These are phyloP conservation scores for Nyleta sp. DNA, from an alignment of 2,888 invertebrate genomes.

Conservation along the genomic window DNA sequence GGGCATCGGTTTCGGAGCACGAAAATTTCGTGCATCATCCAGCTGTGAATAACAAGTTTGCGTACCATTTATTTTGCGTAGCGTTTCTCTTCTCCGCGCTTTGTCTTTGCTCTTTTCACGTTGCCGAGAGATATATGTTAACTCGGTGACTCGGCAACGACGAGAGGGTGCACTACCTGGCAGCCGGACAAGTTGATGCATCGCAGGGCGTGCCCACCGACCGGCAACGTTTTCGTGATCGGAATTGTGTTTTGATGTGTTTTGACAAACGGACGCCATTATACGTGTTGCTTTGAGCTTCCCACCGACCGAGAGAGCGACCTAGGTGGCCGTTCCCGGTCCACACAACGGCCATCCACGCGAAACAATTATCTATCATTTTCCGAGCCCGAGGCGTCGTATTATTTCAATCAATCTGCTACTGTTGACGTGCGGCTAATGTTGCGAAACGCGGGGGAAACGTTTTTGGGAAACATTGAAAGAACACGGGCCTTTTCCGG, in stretches of 20 bases:
- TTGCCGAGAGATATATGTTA: constrained; percentile 62
- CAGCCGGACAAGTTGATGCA: constrained; percentile 73
- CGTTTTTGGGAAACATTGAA: constrained; percentile 19
- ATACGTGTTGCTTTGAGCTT: constrained; percentile 72
- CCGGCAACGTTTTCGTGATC: constrained; percentile 74
- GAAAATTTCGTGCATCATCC: constrained; percentile 57
- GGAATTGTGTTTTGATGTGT: constrained; percentile 81
- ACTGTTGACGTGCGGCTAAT: constrained; percentile 42
- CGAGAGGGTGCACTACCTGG: constrained; percentile 55
- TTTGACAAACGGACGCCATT: constrained; percentile 82
- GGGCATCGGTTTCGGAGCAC: neutral
- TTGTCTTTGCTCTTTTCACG: constrained; percentile 57
- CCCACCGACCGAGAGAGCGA: constrained; percentile 71
- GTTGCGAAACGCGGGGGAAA: constrained; percentile 14
- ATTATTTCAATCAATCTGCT: constrained; percentile 62
- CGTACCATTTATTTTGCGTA: constrained; percentile 50
- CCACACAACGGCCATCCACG: constrained; percentile 66
- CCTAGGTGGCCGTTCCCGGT: constrained; percentile 80
- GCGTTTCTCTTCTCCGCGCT: constrained; percentile 20
- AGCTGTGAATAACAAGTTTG: constrained; percentile 59
- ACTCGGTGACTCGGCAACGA: constrained; percentile 62
- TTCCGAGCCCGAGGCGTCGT: constrained; percentile 49
- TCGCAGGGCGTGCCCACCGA: constrained; percentile 78
- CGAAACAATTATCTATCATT: constrained; percentile 72
- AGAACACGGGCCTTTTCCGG: neutral